Conservation (phyloP, 2,113 vertebrate genomes). For the Poecilia latipinna region DNA sequence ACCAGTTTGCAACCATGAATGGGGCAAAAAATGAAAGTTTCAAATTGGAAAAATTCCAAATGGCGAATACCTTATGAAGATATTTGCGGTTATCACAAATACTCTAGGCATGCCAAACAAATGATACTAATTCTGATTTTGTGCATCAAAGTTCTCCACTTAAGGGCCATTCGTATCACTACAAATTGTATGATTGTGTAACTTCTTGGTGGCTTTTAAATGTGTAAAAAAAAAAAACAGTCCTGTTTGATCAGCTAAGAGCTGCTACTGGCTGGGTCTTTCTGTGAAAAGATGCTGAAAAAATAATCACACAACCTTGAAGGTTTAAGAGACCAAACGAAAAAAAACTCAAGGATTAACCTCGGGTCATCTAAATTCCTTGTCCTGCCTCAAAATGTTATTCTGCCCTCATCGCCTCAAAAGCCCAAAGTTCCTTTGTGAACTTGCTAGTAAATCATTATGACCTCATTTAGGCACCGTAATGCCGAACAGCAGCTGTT, state of each 20-base stretch:
- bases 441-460: slow-evolving; percentile 36
- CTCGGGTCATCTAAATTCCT: slow-evolving; percentile 10
- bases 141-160: neutral
- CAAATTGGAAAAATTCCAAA: no score
- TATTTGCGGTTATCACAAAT: no score
- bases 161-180: neutral
- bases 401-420: slow-evolving; percentile 21
- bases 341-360: slow-evolving; percentile 30
- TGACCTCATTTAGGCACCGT: slow-evolving; percentile 45
- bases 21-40: no score
- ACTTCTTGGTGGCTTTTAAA: slow-evolving; percentile 58
- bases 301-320: slow-evolving; percentile 16
- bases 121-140: slow-evolving; percentile 56
- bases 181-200: neutral
- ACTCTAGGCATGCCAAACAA: slow-evolving; percentile 44
- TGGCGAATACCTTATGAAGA: no score
- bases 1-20: no score
- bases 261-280: slow-evolving; percentile 9
- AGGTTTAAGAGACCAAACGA: slow-evolving; percentile 37
- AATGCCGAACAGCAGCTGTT: slow-evolving; percentile 42
- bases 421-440: slow-evolving; percentile 17
- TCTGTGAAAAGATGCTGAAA: slow-evolving; percentile 17
- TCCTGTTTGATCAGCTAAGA: slow-evolving; percentile 1
- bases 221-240: slow-evolving; percentile 39
- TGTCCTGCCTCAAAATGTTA: slow-evolving; percentile 10